Evolutionary conservation across 2,113 vertebrate genomes (phyloP), one percentile per base, ranked within the genome.

Genomic region (Oreochromis tanganicae): DNA sequence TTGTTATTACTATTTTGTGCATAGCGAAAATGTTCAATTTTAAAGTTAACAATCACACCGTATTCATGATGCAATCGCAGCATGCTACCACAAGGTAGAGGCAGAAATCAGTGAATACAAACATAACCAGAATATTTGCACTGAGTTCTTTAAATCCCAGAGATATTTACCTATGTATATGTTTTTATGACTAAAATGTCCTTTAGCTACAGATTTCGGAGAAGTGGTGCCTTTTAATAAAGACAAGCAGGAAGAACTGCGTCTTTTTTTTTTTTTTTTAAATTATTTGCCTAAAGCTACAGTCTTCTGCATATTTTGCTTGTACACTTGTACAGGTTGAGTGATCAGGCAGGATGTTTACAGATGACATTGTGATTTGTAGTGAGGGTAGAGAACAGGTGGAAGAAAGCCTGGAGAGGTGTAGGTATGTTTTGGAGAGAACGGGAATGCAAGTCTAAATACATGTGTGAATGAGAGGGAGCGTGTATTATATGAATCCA

Each of bases 1-100:
- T 19, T 12, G 11, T 6, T 5, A 32, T 27, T 50, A 12, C 2
- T 21, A 9, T 50, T 57, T 3, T 48, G 4, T 34, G 5, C 2
- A 6, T 12, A 32, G 3, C 1, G 19, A 1, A 89, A 59, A 71
- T 2, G 4, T 57, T 12, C 4, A 16, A 4, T 27, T 10, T 73
- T 2, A 41, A 43, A 80, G 16, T 10, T 21, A 29, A 13, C 32
- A 12, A 71, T 29, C 8, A 54, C n/a, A 27, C 68, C 41, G 38
- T 41, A 71, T 43, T 46, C 16, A 43, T 1, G 36, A 80, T 83
- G 55, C 50, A 91, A 73, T 83, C 5, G 46, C 89, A 78, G 5
- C 14, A 80, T 87, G 19, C 1, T 27, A 21, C 89, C 94, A 91
- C 90, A 87, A 71, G 92, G 83, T 2, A 82, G 92, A 85, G 78